Base-by-base conservation (phyloP, 2,113 vertebrate species). In the Laticauda colubrina region DNA sequence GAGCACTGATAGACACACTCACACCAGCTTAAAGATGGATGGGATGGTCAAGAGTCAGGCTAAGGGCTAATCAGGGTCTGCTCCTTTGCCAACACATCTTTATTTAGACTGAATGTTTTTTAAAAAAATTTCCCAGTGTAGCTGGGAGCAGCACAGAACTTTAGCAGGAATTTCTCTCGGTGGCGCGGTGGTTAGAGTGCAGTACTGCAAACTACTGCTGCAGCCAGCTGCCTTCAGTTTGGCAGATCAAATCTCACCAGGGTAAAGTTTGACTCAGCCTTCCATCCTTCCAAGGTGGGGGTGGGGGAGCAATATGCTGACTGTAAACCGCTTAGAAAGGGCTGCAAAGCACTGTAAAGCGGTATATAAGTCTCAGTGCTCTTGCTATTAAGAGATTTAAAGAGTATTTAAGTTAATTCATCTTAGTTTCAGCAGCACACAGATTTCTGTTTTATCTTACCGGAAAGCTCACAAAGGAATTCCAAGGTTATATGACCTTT, bases 401-500 rank as follows among this genome's bases (percentile, higher is more conserved):
- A 81, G 26, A 43, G 61, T 54, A 18, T 43, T 89, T 24, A 69
- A 56, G 56, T 85, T 39, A 15, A 34, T 29, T 34, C 85, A 39
- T 15, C 48, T 92, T 69, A 48, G 6, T 29, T 93, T 18, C 39
- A 9, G 0, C 18, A 64, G 48, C 87, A 29, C 3, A 18, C 18
- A 45, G n/a, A 34, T 89, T 55, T 53, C 0, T 43, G 12, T 23
- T 88, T 88, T 48, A 5, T 69, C 24, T 88, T 64, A 15, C 59
- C 12, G 18, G 48, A 24, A 24, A 88, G 20, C 1, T 89, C 12
- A 59, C 87, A 94, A 54, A 0, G 0, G 1, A 11, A 39, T 81
- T 0, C 0, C 51, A 91, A n/a, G 87, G 23, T 90, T 39, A 2
- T 6, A 4, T 54, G 29, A 2, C 85, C 0, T 4, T 26, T 56